Percentiles rank a stretch among this genome's conserved stretches.
Conservation (phyloP, 1,140 invertebrate genomes). For the Dinoponera quadriceps region DNA sequence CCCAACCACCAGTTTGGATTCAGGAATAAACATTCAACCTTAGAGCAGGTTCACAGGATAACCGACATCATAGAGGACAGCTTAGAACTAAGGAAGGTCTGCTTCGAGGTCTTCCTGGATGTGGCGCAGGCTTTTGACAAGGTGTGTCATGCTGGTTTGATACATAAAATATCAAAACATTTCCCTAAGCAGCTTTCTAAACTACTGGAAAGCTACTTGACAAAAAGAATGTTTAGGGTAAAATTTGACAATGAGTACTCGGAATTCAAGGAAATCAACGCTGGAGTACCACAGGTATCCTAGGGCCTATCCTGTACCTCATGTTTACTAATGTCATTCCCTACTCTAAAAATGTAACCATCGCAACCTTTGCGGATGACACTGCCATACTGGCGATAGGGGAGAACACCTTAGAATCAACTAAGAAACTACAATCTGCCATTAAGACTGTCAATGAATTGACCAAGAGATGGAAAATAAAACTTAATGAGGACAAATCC, state of each 20-base stretch:
- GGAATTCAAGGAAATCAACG: background rate
- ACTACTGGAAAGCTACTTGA: conserved; percentile 34
- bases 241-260: conserved; percentile 5
- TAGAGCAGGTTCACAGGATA: conserved; percentile 69
- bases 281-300: conserved; percentile 65
- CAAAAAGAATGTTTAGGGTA: conserved; percentile 29
- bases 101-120: conserved; percentile 60
- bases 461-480: conserved; percentile 72
- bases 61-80: conserved; percentile 56
- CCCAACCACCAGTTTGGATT: conserved; percentile 81
- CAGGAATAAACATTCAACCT: conserved; percentile 72
- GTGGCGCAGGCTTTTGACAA: conserved; percentile 72
- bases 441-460: conserved; percentile 60
- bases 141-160: conserved; percentile 76
- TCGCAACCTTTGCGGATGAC: conserved; percentile 72
- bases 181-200: background rate
- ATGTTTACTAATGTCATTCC: conserved; percentile 67
- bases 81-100: conserved; percentile 42
- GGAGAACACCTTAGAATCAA: background rate
- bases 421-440: background rate
- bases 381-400: conserved; percentile 63
- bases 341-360: background rate
- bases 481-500: conserved; percentile 57
- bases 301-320: conserved; percentile 66
- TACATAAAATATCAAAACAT: conserved; percentile 59